Evolutionary conservation across 1,140 invertebrate species (phyloP), one percentile per base, ranked within the genome.

Genomic region (Caenorhabditis tropicalis): DNA sequence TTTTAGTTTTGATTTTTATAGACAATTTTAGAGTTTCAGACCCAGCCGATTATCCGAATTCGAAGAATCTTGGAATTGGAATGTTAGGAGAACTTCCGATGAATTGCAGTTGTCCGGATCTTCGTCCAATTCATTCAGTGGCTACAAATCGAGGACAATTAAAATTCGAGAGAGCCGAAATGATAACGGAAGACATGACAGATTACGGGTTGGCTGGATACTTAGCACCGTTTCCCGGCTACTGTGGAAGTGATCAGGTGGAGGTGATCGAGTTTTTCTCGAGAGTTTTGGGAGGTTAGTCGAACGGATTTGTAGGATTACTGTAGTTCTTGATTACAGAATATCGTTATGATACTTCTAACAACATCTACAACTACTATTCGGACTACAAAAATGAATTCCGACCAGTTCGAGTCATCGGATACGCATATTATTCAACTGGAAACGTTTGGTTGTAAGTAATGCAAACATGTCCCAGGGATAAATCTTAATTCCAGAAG

Each of bases 201-300:
- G 58, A 19, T 33, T 24, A 65, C 19, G 58, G 58, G 6, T 4
- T 65, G 15, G 58, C 58, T n/a, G 58, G 58, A 1, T 65, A 33
- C 31, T 36, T 65, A 31, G 58, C 58, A 2, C 58, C 58, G 2
- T 65, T 65, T 16, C 58, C 58, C 29, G 58, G 58, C 3, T 65
- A 65, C 31, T 65, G 58, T 65, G 31, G 31, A 33, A 65, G 58
- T 65, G 58, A 65, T 16, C 58, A 65, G 10, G 16, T 65, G 5
- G 58, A 65, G 19, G 2, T 65, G 21, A 65, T 65, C 29, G 58
- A 65, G 58, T 65, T 65, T n/a, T 65, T 27, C 9, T 65, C 58
- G 0, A 21, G 21, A n/a, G 58, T 36, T 33, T 33, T 65, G 58
- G n/a, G n/a, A 51, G 48, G 48, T 51, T 9, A 10, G n/a, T 3